Evolutionary conservation across 1,140 invertebrate species (phyloP).

Genomic region (Drosophila takahashii): DNA sequence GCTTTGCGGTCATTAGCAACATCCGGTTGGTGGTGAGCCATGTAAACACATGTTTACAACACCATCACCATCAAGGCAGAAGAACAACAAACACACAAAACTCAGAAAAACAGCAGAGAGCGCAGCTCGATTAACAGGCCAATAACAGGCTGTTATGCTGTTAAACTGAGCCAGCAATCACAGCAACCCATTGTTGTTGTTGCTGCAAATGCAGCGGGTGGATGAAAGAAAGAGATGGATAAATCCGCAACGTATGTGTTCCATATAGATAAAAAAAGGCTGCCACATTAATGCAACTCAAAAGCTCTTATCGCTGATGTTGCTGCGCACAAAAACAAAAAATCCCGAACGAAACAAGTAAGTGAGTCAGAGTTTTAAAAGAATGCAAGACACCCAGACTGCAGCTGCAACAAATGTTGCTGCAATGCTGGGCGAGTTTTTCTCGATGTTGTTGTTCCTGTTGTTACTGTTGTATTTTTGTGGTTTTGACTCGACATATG

Average conservation of each 20-base stretch:
- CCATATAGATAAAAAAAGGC: slow-evolving; percentile 70
- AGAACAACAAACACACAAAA: slow-evolving; percentile 40
- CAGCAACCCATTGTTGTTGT: slow-evolving; percentile 23
- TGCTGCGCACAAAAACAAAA: slow-evolving; percentile 15
- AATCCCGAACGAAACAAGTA: slow-evolving; percentile 36
- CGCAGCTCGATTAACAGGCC: slow-evolving; percentile 29
- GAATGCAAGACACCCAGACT: slow-evolving; percentile 18
- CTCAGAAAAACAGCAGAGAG: slow-evolving; percentile 18
- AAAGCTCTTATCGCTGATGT: slow-evolving; percentile 49
- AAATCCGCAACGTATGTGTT: slow-evolving; percentile 51
- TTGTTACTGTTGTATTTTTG: slow-evolving; percentile 24
- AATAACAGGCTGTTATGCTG: slow-evolving; percentile 32
- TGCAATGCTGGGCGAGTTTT: slow-evolving; percentile 62
- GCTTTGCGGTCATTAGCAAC: slow-evolving; percentile 73
- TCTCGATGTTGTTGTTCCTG: slow-evolving; percentile 40
- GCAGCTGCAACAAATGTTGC: slow-evolving; percentile 61
- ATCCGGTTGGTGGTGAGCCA: slow-evolving; percentile 68
- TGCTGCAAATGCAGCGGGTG: slow-evolving; percentile 1
- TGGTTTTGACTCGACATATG: slow-evolving; percentile 61
- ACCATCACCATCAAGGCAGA: slow-evolving; percentile 33
- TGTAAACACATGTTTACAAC: slow-evolving; percentile 79
- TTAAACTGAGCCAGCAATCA: slow-evolving; percentile 33
- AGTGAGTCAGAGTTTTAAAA: slow-evolving; percentile 42
- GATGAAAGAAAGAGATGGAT: slow-evolving; percentile 1
- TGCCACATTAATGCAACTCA: slow-evolving; percentile 36